A percentile compares a stretch with the other conserved stretches of the same genome.
These are phyloP conservation scores for Drosophila rubida DNA, from an alignment of 2,888 invertebrate species.

Conservation along the genomic window DNA sequence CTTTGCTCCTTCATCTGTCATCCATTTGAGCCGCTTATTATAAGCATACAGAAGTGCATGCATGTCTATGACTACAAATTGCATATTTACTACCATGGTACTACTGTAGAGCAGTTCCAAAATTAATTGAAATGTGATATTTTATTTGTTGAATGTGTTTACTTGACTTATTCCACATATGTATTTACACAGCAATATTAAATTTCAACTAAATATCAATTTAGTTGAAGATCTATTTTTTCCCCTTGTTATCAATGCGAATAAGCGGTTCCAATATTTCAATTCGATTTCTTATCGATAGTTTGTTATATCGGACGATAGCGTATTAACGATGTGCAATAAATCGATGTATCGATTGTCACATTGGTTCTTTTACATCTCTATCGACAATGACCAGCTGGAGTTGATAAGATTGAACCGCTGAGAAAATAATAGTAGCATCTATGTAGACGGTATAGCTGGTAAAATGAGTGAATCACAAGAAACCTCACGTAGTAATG, in stretches of 20 bases:
- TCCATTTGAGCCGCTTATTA: slow-evolving; percentile 97
- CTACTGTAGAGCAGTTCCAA: slow-evolving; percentile 53
- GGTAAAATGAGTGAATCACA: slow-evolving; percentile 30
- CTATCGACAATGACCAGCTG: not conserved
- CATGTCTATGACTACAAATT: slow-evolving; percentile 98
- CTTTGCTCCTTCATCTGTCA: slow-evolving; percentile 98
- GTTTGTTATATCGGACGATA: not conserved
- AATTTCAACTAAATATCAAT: too few relatives aligned
- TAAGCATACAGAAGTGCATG: slow-evolving; percentile 96
- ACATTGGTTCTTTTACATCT: too few relatives aligned
- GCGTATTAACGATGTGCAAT: too few relatives aligned
- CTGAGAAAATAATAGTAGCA: not conserved
- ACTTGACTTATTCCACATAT: not conserved
- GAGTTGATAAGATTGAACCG: not conserved
- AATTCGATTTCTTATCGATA: too few relatives aligned
- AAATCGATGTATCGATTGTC: not conserved
- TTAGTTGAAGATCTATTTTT: too few relatives aligned
- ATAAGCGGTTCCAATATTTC: too few relatives aligned
- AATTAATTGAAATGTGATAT: slow-evolving; percentile 30
- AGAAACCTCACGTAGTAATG: slow-evolving; percentile 11
- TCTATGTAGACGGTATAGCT: not conserved
- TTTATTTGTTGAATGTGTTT: not conserved
- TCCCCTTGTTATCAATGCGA: too few relatives aligned
- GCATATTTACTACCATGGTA: slow-evolving; percentile 90
- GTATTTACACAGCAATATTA: not conserved